phyloP scores from a whole-genome alignment of 2,888 invertebrate species.

The Ariolimax columbianus region DNA sequence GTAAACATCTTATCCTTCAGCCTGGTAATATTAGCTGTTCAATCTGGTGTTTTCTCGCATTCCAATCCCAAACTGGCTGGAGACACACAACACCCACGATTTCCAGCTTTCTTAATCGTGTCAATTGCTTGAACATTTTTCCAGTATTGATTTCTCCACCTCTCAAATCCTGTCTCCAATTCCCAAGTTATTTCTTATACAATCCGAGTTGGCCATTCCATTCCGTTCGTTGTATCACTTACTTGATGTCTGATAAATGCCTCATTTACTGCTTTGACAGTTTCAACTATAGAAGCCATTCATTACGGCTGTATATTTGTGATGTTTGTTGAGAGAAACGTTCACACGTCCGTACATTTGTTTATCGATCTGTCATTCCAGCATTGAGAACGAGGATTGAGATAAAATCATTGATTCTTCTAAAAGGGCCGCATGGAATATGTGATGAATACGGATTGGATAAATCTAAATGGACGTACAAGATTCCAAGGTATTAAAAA shows the following conservation, averaged over 20 bases:
- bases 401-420: background rate
- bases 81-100: background rate
- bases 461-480: no score
- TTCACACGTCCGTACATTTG: background rate
- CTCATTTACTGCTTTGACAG: background rate
- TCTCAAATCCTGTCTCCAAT: background rate
- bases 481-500: no score
- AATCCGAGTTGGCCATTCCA: background rate
- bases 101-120: background rate
- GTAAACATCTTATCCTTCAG: no score
- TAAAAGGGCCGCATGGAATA: background rate
- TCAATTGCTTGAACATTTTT: background rate
- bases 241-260: background rate
- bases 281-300: background rate
- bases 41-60: no score
- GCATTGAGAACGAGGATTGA: background rate
- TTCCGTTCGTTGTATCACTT: background rate
- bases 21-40: no score
- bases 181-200: background rate
- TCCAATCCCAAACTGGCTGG: background rate
- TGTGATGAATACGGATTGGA: no score
- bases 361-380: background rate
- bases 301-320: background rate
- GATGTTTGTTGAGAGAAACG: background rate
- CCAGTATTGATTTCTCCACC: conserved; percentile 2